Conservation (phyloP, 2,888 invertebrate species). For the Ophion ventricosus region DNA sequence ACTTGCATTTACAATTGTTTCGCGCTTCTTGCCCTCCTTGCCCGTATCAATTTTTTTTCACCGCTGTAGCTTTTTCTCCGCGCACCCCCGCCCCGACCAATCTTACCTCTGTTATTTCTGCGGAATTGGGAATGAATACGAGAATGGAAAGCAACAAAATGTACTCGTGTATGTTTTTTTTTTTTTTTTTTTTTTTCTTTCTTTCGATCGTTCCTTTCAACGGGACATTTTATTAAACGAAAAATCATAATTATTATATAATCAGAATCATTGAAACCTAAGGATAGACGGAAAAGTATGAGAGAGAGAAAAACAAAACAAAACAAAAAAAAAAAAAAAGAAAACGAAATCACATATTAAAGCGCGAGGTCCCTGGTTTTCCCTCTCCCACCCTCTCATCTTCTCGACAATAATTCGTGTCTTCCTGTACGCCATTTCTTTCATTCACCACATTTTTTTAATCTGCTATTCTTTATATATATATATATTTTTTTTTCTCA, state of each 20-base stretch:
- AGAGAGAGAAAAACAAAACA: constrained; percentile 59
- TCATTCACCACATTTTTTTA: constrained; percentile 48
- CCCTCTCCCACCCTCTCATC: constrained; percentile 21
- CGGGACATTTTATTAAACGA: constrained; percentile 82
- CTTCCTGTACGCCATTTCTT: constrained; percentile 52
- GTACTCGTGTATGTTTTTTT: constrained; percentile 42
- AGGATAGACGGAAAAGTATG: constrained; percentile 74
- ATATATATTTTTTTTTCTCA: constrained; percentile 32
- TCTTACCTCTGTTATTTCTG: constrained; percentile 9
- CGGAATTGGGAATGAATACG: constrained; percentile 39
- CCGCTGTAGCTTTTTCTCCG: not conserved
- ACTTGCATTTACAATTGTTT: constrained; percentile 50
- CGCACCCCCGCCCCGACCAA: too few species aligned
- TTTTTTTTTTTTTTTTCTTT: constrained; percentile 40
- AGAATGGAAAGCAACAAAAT: constrained; percentile 57
- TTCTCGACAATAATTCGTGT: constrained; percentile 68
- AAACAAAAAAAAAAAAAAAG: not conserved
- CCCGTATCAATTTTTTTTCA: not conserved
- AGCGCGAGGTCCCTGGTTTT: constrained; percentile 77
- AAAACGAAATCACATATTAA: constrained; percentile 80
- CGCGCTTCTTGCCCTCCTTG: constrained; percentile 45
- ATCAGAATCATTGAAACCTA: constrained; percentile 77
- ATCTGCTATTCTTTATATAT: constrained; percentile 35
- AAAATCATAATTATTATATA: constrained; percentile 79
- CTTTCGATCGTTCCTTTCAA: constrained; percentile 74